Base-by-base conservation (phyloP, 2,888 invertebrate species). In the Priocnemis perturbator region DNA sequence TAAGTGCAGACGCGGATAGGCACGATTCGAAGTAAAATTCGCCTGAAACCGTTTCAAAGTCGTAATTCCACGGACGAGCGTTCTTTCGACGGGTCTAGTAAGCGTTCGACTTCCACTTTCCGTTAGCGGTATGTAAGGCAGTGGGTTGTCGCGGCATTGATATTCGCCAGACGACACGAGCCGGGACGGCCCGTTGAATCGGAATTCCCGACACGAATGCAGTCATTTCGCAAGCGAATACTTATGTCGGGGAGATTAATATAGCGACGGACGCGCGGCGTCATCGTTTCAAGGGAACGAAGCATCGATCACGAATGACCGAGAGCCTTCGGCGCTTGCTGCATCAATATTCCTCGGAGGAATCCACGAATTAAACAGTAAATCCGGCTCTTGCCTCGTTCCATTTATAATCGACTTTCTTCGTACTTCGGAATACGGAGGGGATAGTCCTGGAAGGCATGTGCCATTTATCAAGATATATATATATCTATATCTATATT, bases 141-240 rank as follows among this genome's bases (percentile, higher is more conserved):
- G 67, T 81, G 72, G 82, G 82, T 80, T 79, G 80, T 74, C 76
- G 63, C 72, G 74, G 71, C 71, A 84, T 84, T 83, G 75, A 82
- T 85, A 85, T 86, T 82, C 83, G 79, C 71, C 37, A 37, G 37
- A 37, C 37, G 37, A 9, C 69, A 64, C 19, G 3, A 44, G 44
- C 19, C 69, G 3, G 58, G 44, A 44, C 69, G 53, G 71, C 72
- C 79, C 70, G 68, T 72, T 65, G 66, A 73, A 82, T 86, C 78
- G 77, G 71, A 71, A 86, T 86, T 85, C 85, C 60, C 69, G 72
- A 73, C 85, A 84, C 85, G 85, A 80, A 80, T 37, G 7, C 37
- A 37, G 37, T 37, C 81, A 70, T 70, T 76, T 62, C 76, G 71
- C 76, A 67, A 74, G 76, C 77, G 76, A 83, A 82, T 79, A 78